Evolutionary conservation across 2,797 vertebrate genomes (phyloP).

Genomic region (Crocodylus rhombifer): DNA sequence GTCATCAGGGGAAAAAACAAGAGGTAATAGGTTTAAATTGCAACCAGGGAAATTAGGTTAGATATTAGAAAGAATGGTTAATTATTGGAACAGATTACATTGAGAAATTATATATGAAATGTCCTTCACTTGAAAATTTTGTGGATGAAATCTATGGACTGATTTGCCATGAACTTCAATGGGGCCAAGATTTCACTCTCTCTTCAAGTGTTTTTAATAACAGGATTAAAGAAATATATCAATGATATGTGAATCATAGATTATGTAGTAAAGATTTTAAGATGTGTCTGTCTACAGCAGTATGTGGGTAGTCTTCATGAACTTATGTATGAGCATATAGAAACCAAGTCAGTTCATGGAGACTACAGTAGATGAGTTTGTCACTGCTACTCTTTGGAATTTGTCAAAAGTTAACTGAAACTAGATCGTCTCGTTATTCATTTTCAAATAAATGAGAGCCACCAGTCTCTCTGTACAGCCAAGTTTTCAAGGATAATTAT

Average conservation of each 20-base stretch:
- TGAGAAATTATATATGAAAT: too few species aligned
- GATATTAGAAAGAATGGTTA: too few species aligned
- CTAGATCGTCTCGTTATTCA: rapidly evolving
- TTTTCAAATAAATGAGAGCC: rapidly evolving
- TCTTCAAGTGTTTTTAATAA: neutral
- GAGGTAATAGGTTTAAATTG: too few species aligned
- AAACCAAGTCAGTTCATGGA: neutral
- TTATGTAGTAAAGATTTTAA: neutral
- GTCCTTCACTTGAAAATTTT: neutral
- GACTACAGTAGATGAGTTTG: neutral
- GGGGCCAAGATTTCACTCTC: neutral
- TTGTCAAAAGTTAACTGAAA: neutral
- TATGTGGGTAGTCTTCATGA: neutral
- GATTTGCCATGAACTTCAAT: neutral
- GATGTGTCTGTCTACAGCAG: neutral
- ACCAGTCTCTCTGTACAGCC: neutral
- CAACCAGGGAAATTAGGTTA: too few species aligned
- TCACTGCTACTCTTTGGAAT: neutral
- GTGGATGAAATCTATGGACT: neutral
- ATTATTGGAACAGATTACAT: too few species aligned
- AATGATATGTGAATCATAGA: neutral
- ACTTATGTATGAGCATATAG: neutral
- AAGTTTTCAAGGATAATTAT: neutral
- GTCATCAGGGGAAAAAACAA: too few species aligned
- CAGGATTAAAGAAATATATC: conserved; percentile 16